Conservation (phyloP, 2,888 invertebrate species). For the Lasioglossum oenotherae region DNA sequence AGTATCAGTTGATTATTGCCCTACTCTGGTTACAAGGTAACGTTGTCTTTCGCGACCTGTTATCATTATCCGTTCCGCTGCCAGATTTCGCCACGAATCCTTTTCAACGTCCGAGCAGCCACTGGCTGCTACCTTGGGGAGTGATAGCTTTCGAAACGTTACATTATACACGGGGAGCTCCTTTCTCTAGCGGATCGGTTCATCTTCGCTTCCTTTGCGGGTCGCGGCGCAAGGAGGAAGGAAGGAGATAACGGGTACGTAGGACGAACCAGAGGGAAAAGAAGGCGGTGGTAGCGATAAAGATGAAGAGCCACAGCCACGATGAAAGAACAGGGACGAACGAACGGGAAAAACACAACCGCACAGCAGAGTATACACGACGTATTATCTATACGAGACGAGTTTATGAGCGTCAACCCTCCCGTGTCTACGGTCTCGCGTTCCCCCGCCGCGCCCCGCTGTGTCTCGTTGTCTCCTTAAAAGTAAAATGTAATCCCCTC, state of each 20-base stretch:
- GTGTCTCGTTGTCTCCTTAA: constrained; percentile 44
- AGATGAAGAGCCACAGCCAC: constrained; percentile 3
- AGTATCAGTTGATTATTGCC: no score
- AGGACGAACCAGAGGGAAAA: constrained; percentile 12
- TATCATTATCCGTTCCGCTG: constrained; percentile 30
- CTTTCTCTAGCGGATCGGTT: constrained; percentile 45
- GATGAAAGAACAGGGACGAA: constrained; percentile 26
- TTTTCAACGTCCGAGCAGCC: constrained; percentile 42
- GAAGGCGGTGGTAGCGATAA: not conserved
- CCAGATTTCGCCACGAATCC: constrained; percentile 25
- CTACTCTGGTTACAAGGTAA: not conserved
- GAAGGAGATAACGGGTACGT: constrained; percentile 10
- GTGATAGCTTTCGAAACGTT: constrained; percentile 71
- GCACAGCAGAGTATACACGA: not conserved
- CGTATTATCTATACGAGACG: constrained; percentile 43
- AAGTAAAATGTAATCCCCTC: constrained; percentile 50
- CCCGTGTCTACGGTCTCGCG: constrained; percentile 24
- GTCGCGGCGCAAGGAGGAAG: constrained; percentile 8
- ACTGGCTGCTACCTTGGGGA: constrained; percentile 49
- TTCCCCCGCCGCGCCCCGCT: not conserved
- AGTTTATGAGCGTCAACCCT: constrained; percentile 47
- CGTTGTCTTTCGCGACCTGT: not conserved
- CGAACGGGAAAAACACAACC: not conserved
- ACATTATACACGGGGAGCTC: constrained; percentile 59
- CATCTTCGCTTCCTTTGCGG: constrained; percentile 50